phyloP scores from a whole-genome alignment of 2,113 vertebrate genomes.

The Psettodes erumei region DNA sequence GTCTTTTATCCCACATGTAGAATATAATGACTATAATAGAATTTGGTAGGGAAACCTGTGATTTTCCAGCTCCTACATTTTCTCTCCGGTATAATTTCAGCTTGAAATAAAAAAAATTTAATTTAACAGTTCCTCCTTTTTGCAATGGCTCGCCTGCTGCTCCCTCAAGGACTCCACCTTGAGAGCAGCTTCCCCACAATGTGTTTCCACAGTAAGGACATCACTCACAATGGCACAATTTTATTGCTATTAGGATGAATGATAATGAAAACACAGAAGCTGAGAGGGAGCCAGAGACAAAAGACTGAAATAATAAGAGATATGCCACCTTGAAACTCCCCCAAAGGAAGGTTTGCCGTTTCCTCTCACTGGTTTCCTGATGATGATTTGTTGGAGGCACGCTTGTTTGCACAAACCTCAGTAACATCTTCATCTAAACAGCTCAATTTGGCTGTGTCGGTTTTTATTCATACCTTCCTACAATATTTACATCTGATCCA shows the following conservation, averaged over 20 bases:
- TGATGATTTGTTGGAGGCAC: not conserved
- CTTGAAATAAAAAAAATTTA: conserved; percentile 22
- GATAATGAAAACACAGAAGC: not conserved
- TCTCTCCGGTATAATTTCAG: conserved; percentile 8
- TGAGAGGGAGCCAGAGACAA: not conserved
- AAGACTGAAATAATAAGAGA: not conserved
- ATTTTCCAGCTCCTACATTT: conserved; percentile 9
- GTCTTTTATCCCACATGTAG: not conserved
- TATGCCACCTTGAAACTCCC: not conserved
- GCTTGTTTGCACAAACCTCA: not conserved
- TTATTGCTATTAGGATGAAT: conserved; percentile 8
- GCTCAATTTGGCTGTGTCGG: no score
- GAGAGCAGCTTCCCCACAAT: conserved; percentile 21
- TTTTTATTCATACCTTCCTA: not conserved
- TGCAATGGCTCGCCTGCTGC: conserved; percentile 18
- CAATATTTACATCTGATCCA: not conserved
- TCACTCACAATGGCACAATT: conserved; percentile 21
- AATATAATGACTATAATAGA: not conserved
- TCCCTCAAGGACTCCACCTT: conserved; percentile 27
- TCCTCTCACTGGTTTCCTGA: not conserved
- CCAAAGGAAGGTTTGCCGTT: not conserved
- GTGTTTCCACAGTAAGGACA: conserved; percentile 25
- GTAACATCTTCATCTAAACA: not conserved
- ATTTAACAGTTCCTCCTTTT: not conserved
- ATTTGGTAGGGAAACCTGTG: not conserved